Conservation (phyloP, 2,113 vertebrate species). For the Protobothrops mucrosquamatus region DNA sequence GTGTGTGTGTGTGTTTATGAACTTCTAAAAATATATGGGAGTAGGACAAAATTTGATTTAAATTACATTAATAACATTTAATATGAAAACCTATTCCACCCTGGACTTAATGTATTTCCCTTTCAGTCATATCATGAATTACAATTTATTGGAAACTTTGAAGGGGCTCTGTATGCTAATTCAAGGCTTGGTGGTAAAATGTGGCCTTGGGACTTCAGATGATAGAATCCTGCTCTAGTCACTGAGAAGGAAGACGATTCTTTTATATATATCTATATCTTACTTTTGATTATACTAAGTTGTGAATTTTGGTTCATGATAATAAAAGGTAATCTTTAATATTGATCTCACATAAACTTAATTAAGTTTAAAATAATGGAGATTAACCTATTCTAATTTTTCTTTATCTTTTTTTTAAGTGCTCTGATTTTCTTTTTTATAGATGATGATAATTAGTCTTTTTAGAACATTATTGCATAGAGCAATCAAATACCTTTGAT, state of each 20-base stretch:
- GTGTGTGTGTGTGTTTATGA: neutral
- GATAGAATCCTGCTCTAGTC: neutral
- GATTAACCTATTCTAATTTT: slow-evolving; percentile 44
- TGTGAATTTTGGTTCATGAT: slow-evolving; percentile 29
- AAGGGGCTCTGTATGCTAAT: neutral
- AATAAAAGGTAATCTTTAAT: slow-evolving; percentile 33
- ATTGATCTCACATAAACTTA: slow-evolving; percentile 35
- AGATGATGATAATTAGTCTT: slow-evolving; percentile 43
- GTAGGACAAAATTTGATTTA: neutral
- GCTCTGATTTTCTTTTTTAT: slow-evolving; percentile 25
- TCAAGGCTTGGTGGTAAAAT: neutral
- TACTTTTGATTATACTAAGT: neutral
- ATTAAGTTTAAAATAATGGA: slow-evolving; percentile 55
- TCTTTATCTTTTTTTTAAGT: neutral
- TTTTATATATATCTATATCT: neutral
- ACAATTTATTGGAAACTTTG: neutral
- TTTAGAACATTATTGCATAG: slow-evolving; percentile 22
- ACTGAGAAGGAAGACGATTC: neutral
- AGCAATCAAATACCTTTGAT: neutral
- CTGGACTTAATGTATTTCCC: neutral
- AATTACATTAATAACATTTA: neutral
- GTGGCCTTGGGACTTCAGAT: neutral
- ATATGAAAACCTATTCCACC: neutral
- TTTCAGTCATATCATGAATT: neutral
- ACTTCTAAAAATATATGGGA: neutral